These are phyloP conservation scores for Lepisosteus osseus DNA, from an alignment of 2,113 vertebrate species.

Conservation along the genomic window DNA sequence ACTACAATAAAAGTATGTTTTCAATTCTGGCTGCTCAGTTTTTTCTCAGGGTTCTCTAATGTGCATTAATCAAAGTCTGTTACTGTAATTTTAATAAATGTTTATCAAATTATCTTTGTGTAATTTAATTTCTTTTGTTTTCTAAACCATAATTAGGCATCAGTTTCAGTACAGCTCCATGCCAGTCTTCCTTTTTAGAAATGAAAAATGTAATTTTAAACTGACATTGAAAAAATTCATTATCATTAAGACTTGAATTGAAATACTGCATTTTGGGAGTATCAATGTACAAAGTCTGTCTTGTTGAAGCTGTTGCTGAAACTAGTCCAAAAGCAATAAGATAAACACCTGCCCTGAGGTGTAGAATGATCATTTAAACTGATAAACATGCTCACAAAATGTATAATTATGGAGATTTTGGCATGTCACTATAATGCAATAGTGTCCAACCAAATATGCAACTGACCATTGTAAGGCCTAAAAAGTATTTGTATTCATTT, in stretches of 20 bases:
- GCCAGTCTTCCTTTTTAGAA: conserved; percentile 61
- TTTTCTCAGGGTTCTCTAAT: neutral
- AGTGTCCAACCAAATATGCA: neutral
- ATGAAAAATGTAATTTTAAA: conserved; percentile 58
- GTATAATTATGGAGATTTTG: neutral
- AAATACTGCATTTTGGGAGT: conserved; percentile 57
- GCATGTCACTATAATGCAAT: neutral
- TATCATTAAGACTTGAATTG: conserved; percentile 64
- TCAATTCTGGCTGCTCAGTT: neutral
- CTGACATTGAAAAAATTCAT: conserved; percentile 55
- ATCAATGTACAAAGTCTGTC: conserved; percentile 37
- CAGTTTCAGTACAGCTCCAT: conserved; percentile 54
- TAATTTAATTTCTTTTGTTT: conserved; percentile 72
- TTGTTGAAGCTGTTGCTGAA: neutral
- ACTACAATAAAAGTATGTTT: neutral
- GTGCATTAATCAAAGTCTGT: conserved; percentile 66
- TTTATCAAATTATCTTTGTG: conserved; percentile 72
- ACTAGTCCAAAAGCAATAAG: conserved; percentile 37
- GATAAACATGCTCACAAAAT: neutral
- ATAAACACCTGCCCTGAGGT: conserved; percentile 47
- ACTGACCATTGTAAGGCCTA: neutral
- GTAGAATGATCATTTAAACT: neutral
- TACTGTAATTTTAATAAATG: conserved; percentile 69
- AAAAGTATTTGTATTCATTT: too few relatives aligned
- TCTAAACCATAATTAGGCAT: conserved; percentile 51